Conservation (phyloP, 2,113 vertebrate species). For the Stigmatopora argus region DNA sequence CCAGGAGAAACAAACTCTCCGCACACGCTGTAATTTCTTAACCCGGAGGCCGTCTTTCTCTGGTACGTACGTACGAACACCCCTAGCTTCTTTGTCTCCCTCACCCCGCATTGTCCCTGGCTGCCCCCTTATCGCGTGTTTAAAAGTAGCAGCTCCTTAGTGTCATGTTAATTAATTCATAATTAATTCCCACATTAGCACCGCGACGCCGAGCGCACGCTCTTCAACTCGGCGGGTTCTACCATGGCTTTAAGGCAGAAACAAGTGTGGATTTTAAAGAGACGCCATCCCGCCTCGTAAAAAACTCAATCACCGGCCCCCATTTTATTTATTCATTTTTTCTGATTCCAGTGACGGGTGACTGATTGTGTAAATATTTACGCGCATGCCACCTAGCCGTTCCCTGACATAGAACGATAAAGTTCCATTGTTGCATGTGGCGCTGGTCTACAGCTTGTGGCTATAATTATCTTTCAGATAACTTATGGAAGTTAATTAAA, state of each 20-base stretch:
- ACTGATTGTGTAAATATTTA: slow-evolving; percentile 19
- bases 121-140: background rate
- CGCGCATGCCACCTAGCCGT: slow-evolving; percentile 10
- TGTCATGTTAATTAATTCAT: slow-evolving; percentile 65
- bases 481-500: slow-evolving; percentile 70
- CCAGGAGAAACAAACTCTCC: slow-evolving; percentile 66
- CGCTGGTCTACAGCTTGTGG: slow-evolving; percentile 63
- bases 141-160: slow-evolving; percentile 50
- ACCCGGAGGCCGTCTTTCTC: slow-evolving; percentile 52
- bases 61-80: slow-evolving; percentile 32
- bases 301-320: slow-evolving; percentile 23
- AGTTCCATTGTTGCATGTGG: slow-evolving; percentile 63
- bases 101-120: slow-evolving; percentile 36
- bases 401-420: slow-evolving; percentile 54
- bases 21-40: slow-evolving; percentile 65
- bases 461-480: slow-evolving; percentile 69
- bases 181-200: slow-evolving; percentile 65
- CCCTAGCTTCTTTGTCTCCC: slow-evolving; percentile 54
- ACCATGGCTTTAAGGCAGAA: slow-evolving; percentile 48
- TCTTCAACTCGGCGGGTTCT: slow-evolving; percentile 55
- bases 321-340: slow-evolving; percentile 16
- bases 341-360: slow-evolving; percentile 9
- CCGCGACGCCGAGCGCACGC: slow-evolving; percentile 50
- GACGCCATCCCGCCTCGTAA: slow-evolving; percentile 33
- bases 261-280: slow-evolving; percentile 39